phyloP scores from a whole-genome alignment of 2,797 vertebrate genomes.

The Coilia nasus region DNA sequence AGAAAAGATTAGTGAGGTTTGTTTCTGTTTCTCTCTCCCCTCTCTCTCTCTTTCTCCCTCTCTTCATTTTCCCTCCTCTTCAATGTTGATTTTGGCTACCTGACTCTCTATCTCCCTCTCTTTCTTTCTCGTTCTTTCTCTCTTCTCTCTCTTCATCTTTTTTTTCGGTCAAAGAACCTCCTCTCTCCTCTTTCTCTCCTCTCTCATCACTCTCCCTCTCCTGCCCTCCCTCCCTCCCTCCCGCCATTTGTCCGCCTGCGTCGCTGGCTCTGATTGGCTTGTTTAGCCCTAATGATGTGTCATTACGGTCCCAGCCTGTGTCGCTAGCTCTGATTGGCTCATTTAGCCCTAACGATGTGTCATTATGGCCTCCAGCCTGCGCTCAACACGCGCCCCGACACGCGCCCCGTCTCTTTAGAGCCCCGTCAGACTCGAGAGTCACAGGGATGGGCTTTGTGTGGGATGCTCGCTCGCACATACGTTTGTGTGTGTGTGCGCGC shows the following conservation, averaged over 20 bases:
- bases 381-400: slow-evolving; percentile 45
- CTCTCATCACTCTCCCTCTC: background rate
- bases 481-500: slow-evolving; percentile 21
- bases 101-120: background rate
- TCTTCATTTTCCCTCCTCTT: too few relatives aligned
- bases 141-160: background rate
- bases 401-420: slow-evolving; percentile 21
- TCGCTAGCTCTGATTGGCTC: background rate
- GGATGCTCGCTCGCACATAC: background rate
- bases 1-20: too few relatives aligned
- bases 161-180: too few relatives aligned
- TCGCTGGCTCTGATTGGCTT: slow-evolving; percentile 3
- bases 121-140: too few relatives aligned
- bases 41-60: too few relatives aligned
- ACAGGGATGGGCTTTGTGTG: background rate
- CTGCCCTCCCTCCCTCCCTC: background rate
- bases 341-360: background rate
- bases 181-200: background rate
- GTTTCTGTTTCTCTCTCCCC: too few relatives aligned
- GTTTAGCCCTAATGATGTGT: background rate
- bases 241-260: background rate
- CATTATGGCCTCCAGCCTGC: background rate
- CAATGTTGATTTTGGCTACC: too few relatives aligned
- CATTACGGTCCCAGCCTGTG: background rate
- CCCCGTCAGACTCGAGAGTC: background rate